phyloP scores from a whole-genome alignment of 1,140 invertebrate genomes.

The Copidosoma floridanum region DNA sequence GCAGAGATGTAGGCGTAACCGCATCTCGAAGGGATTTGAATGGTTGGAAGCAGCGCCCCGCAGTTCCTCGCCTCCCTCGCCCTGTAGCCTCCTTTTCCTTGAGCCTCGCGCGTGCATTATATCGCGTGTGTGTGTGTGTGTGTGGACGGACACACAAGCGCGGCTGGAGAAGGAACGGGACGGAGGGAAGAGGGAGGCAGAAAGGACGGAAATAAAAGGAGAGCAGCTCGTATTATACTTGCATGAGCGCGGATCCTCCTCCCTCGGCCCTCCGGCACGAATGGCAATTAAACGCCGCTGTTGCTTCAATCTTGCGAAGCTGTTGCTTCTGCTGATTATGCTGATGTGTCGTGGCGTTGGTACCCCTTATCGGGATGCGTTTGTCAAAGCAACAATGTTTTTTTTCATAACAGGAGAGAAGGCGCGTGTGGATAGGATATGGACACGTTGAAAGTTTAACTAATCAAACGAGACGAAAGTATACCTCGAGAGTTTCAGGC shows the following conservation, averaged over 20 bases:
- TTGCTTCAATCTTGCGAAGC: background rate
- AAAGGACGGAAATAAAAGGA: slow-evolving; percentile 22
- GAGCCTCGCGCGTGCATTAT: background rate
- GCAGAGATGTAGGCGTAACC: slow-evolving; percentile 21
- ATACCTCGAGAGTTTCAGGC: too few relatives aligned
- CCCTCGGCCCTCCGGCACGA: slow-evolving; percentile 37
- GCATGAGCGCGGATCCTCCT: slow-evolving; percentile 40
- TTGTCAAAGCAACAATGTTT: background rate
- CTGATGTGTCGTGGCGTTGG: too few relatives aligned
- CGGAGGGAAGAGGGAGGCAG: slow-evolving; percentile 12
- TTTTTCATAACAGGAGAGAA: background rate
- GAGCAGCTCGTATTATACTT: slow-evolving; percentile 43
- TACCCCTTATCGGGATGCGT: background rate
- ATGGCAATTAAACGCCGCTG: slow-evolving; percentile 43
- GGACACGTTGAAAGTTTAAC: too few relatives aligned
- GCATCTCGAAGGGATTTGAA: slow-evolving; percentile 23
- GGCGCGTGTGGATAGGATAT: background rate
- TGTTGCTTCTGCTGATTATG: too few relatives aligned
- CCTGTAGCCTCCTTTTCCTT: too few relatives aligned
- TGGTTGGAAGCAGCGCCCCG: slow-evolving; percentile 17
- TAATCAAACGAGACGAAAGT: too few relatives aligned
- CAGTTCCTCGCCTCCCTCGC: background rate
- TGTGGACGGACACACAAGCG: too few relatives aligned
- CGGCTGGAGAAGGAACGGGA: background rate
- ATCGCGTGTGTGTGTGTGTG: background rate